Evolutionary conservation across 64 coral and sea anemone genomes (phyloP).

Genomic region (Stylophora pistillata): DNA sequence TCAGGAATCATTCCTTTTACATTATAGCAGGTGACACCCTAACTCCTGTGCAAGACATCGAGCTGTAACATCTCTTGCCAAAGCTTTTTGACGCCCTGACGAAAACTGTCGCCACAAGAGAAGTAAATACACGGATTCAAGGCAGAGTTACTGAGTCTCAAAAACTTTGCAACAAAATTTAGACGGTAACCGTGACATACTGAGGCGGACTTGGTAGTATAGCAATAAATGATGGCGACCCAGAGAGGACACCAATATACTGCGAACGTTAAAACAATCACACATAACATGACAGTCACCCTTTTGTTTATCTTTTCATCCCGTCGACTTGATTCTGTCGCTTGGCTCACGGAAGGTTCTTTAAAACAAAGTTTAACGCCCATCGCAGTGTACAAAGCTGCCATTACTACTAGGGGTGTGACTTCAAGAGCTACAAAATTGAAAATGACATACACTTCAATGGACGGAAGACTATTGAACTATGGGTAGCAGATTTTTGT

Average conservation of each 20-base stretch:
- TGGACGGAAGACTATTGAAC: neutral
- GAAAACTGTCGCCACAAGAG: neutral
- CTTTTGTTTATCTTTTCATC: slow-evolving; percentile 4
- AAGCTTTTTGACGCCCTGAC: neutral
- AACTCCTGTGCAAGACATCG: neutral
- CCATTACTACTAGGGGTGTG: neutral
- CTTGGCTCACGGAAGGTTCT: neutral
- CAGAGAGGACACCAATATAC: slow-evolving; percentile 29
- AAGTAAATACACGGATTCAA: slow-evolving; percentile 41
- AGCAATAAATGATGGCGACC: slow-evolving; percentile 10
- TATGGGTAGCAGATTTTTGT: neutral
- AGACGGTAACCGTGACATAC: neutral
- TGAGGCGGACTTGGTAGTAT: neutral
- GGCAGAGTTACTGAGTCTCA: neutral
- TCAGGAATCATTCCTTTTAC: no score
- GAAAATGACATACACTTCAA: neutral
- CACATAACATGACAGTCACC: slow-evolving; percentile 14
- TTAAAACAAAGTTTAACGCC: slow-evolving; percentile 35
- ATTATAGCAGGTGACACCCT: neutral
- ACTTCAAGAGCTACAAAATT: slow-evolving; percentile 10
- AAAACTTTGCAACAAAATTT: neutral
- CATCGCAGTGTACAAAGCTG: no score
- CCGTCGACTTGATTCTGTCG: neutral
- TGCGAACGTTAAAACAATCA: slow-evolving; percentile 35
- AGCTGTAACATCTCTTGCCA: no score